Base-by-base conservation (phyloP, 92 coral and sea anemone genomes). In the Paramuricea clavata region DNA sequence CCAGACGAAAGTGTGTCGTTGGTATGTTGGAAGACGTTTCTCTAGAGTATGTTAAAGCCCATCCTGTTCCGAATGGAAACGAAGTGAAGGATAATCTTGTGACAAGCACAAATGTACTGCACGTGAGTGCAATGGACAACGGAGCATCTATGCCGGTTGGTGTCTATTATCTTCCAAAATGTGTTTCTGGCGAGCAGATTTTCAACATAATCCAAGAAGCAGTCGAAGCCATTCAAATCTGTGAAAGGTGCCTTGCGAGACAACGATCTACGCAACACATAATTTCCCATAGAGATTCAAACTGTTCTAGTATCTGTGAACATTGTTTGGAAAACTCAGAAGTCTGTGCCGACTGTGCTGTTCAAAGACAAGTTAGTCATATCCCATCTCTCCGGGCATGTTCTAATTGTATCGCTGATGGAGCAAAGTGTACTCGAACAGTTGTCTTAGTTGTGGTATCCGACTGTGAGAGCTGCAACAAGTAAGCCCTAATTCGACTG, bases 111-210 rank as follows among this genome's bases (percentile, higher is more conserved):
- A 82, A 81, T 81, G 91, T 73, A 60, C 19, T 86, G 76, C 81
- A 69, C 69, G 74, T 87, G 71, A 81, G 88, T 50, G 74, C 91
- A 70, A 61, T 81, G 65, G 91, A 88, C 87, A 88, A 88, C 61
- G 80, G 91, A 54, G 85, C 91, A 49, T 54, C 87, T 72, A 88
- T 88, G 91, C 91, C 87, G 33, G 77, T 81, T 64, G 90, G 62
- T 23, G 86, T 86, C 41, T 77, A 86, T 31, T 86, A 81, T 68
- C 78, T 50, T 25, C 47, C 86, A 71, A 86, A 86, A n/a, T n/a
- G n/a, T n/a, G n/a, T n/a, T n/a, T n/a, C n/a, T n/a, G n/a, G n/a
- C n/a, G 86, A 42, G 33, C 62, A 61, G 86, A 76, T 65, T 43
- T 76, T 62, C 43, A 68, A 54, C 50, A 47, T 33, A 31, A 78